Conservation (phyloP, 2,113 vertebrate genomes). For the Melanerpes formicivorus region DNA sequence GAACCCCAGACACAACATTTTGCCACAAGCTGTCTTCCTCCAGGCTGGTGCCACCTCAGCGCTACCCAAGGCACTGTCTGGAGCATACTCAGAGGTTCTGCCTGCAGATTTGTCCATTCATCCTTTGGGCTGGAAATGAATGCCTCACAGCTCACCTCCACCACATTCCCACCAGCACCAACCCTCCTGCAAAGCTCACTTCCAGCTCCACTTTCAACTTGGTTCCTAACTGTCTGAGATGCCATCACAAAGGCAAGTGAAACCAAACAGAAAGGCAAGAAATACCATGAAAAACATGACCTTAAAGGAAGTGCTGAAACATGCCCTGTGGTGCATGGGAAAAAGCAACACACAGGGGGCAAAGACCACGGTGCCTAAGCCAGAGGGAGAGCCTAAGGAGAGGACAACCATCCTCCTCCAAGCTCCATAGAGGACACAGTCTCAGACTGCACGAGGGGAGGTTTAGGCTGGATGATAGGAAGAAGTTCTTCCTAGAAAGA, state of each 20-base stretch:
- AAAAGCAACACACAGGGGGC: neutral
- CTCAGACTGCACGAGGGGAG: no score
- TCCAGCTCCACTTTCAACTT: neutral
- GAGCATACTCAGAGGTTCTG: neutral
- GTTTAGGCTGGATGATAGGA: no score
- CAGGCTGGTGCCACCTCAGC: neutral
- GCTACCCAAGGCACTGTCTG: neutral
- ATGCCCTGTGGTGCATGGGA: neutral
- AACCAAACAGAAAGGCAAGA: neutral
- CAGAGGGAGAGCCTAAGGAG: neutral
- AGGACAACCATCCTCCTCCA: neutral
- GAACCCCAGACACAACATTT: neutral
- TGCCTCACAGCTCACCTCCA: neutral
- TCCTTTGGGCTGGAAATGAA: neutral
- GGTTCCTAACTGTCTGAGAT: accelerated
- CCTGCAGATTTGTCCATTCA: neutral
- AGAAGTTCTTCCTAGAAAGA: no score
- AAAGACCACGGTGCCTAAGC: neutral
- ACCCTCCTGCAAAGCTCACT: neutral
- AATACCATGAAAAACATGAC: neutral
- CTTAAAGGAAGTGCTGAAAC: neutral
- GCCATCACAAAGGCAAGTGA: neutral
- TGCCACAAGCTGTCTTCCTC: neutral
- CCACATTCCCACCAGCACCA: neutral
- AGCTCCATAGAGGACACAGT: neutral